These are phyloP conservation scores for Drosophila rubida DNA, from an alignment of 2,888 invertebrate species.

Conservation along the genomic window DNA sequence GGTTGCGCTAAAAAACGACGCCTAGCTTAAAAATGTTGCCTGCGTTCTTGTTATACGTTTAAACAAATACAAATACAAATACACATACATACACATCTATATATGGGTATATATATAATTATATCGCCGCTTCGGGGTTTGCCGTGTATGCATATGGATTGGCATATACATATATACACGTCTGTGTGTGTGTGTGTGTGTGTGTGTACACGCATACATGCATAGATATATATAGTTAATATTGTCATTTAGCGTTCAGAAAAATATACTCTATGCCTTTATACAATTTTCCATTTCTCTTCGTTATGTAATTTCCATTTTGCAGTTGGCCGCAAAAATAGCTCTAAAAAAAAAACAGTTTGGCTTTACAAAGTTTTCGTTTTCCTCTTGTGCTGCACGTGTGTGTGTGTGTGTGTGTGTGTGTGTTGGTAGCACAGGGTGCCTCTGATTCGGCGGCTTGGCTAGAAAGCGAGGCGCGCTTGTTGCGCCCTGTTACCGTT, in stretches of 20 bases:
- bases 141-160: neutral
- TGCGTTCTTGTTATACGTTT: conserved; percentile 34
- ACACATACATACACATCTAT: conserved; percentile 36
- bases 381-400: conserved; percentile 4
- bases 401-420: conserved; percentile 31
- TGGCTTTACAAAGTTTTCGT: conserved; percentile 51
- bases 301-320: conserved; percentile 3
- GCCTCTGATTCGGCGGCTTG: conserved; percentile 33
- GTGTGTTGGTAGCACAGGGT: conserved; percentile 13
- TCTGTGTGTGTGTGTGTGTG: conserved; percentile 31
- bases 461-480: conserved; percentile 14
- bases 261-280: conserved; percentile 73
- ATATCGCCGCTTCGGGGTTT: conserved; percentile 16
- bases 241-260: conserved; percentile 81
- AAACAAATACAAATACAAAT: conserved; percentile 57
- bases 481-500: conserved; percentile 9
- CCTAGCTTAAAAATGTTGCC: conserved; percentile 42
- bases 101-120: conserved; percentile 25
- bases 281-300: conserved; percentile 47
- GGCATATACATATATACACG: conserved; percentile 1
- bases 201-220: conserved; percentile 29
- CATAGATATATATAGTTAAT: conserved; percentile 56
- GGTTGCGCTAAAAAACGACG: conserved; percentile 34
- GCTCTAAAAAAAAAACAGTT: conserved; percentile 55
- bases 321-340: conserved; percentile 6